Percentiles rank a stretch among this genome's conserved stretches.
phyloP scores from a whole-genome alignment of 2,888 invertebrate genomes.

The Zhuqinia jingwanae region DNA sequence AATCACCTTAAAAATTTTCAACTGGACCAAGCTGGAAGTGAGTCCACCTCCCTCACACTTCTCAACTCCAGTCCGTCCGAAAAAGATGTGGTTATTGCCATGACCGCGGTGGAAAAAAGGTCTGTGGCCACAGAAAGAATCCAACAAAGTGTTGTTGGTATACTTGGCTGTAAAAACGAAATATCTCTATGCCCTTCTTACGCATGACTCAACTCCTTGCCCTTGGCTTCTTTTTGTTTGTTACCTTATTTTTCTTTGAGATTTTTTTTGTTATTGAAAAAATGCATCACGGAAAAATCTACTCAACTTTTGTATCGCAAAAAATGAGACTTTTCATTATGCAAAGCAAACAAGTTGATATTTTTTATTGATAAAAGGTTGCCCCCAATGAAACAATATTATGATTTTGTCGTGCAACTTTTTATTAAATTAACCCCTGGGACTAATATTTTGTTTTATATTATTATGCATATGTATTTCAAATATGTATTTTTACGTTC shows the following conservation, averaged over 20 bases:
- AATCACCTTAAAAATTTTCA: slow-evolving; percentile 57
- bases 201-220: background rate
- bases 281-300: too few species aligned
- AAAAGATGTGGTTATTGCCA: slow-evolving; percentile 74
- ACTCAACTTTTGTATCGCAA: too few species aligned
- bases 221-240: slow-evolving; percentile 9
- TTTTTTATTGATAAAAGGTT: too few species aligned
- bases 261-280: too few species aligned
- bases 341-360: too few species aligned
- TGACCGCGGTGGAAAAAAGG: slow-evolving; percentile 74
- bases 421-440: too few species aligned
- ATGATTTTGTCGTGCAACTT: too few species aligned
- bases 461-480: too few species aligned
- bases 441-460: too few species aligned
- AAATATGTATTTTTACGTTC: too few species aligned
- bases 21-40: slow-evolving; percentile 62
- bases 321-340: too few species aligned
- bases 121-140: slow-evolving; percentile 66
- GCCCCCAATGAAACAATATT: too few species aligned
- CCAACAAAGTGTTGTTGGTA: slow-evolving; percentile 48
- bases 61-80: slow-evolving; percentile 74
- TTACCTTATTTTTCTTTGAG: background rate
- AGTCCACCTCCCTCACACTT: slow-evolving; percentile 71
- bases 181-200: slow-evolving; percentile 45
- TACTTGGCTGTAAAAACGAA: slow-evolving; percentile 23